phyloP scores from a whole-genome alignment of 2,113 vertebrate genomes.

The Tragelaphus scriptus region DNA sequence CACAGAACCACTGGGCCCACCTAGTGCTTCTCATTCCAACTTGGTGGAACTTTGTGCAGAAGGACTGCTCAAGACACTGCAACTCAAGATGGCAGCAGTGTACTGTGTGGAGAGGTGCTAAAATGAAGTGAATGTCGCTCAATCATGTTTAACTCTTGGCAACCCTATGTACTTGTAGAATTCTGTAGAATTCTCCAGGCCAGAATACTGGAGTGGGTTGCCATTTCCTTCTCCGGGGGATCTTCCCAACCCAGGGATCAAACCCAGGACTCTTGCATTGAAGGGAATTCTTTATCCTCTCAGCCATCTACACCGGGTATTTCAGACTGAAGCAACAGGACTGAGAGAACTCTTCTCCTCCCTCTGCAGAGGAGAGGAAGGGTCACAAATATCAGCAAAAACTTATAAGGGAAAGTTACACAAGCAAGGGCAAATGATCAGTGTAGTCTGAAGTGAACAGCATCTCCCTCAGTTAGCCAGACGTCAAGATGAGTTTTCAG shows the following conservation, averaged over 20 bases:
- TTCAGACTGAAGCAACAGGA: not conserved
- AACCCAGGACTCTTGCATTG: not conserved
- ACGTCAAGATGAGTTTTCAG: not conserved
- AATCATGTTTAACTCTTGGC: not conserved
- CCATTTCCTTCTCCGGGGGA: not conserved
- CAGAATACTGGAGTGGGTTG: not conserved
- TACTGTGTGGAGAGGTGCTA: not conserved
- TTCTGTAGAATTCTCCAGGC: not conserved
- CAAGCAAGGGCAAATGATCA: not conserved
- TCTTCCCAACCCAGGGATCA: not conserved
- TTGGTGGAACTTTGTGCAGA: not conserved
- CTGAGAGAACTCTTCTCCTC: not conserved
- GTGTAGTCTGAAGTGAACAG: not conserved
- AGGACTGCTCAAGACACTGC: not conserved
- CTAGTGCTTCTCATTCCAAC: not conserved
- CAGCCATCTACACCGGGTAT: rapidly evolving
- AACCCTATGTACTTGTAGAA: not conserved
- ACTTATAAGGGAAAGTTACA: not conserved
- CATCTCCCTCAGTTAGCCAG: not conserved
- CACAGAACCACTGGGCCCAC: not conserved
- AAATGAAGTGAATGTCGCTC: not conserved
- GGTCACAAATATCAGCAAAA: not conserved
- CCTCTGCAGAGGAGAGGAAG: not conserved
- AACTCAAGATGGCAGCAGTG: not conserved
- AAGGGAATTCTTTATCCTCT: not conserved